Conservation (phyloP, 2,888 invertebrate species). For the Hypsopygia costalis region DNA sequence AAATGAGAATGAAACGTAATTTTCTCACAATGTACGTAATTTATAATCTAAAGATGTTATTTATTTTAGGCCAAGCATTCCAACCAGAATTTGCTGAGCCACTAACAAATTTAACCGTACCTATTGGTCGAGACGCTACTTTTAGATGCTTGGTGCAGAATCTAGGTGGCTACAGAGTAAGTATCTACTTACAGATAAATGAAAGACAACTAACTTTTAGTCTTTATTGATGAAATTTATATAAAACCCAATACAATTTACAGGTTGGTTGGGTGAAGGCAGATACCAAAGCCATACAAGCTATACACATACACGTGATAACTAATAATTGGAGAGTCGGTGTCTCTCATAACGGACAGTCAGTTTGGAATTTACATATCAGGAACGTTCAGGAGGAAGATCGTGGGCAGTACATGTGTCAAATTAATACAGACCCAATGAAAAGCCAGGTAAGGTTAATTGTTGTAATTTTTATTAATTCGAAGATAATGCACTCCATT, state of each 20-base stretch:
- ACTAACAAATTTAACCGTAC: conserved; percentile 90
- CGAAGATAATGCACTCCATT: conserved; percentile 49
- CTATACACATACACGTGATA: conserved; percentile 95
- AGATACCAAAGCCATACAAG: conserved; percentile 95
- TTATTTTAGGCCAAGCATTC: conserved; percentile 85
- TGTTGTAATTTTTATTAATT: conserved; percentile 29
- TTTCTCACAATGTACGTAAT: no score
- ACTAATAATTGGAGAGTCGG: conserved; percentile 94
- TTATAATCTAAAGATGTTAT: no score
- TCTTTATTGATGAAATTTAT: background rate
- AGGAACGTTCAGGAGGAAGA: conserved; percentile 93
- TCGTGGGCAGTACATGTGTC: conserved; percentile 95
- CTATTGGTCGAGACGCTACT: conserved; percentile 92
- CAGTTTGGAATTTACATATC: conserved; percentile 95
- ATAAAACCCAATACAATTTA: conserved; percentile 4
- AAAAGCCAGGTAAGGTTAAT: conserved; percentile 88
- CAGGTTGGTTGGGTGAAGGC: conserved; percentile 97
- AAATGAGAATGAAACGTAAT: no score
- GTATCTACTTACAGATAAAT: conserved; percentile 35
- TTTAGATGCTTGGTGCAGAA: conserved; percentile 93
- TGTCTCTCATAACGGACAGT: conserved; percentile 91
- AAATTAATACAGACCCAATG: conserved; percentile 97
- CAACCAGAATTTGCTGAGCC: conserved; percentile 93
- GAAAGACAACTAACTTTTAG: background rate
- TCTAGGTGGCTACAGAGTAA: conserved; percentile 93